Conservation (phyloP, 2,797 vertebrate species). For the Taenioides sp. region DNA sequence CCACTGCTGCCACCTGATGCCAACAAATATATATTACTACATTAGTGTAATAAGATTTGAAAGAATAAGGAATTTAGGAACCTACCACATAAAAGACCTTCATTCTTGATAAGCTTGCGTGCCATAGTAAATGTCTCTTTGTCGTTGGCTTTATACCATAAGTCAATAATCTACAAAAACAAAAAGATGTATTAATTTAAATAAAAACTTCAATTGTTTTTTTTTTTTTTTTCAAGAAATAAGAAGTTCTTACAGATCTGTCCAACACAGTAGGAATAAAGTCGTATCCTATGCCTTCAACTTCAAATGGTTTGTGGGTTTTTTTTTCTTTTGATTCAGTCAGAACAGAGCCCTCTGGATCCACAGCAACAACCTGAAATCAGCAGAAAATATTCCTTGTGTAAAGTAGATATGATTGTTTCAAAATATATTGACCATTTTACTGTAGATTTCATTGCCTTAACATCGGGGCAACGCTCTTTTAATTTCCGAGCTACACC, state of each 20-base stretch:
- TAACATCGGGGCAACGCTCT: constrained; percentile 86
- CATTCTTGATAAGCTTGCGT: constrained; percentile 86
- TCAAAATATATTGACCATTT: background rate
- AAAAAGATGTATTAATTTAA: too few species aligned
- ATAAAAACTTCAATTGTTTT: background rate
- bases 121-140: constrained; percentile 82
- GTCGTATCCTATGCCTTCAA: constrained; percentile 84
- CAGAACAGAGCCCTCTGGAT: constrained; percentile 88
- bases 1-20: constrained; percentile 88
- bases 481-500: constrained; percentile 90
- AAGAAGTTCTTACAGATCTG: constrained; percentile 37
- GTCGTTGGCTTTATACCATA: constrained; percentile 86
- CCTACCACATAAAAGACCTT: constrained; percentile 90
- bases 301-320: constrained; percentile 63
- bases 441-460: constrained; percentile 54
- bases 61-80: background rate
- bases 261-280: constrained; percentile 86
- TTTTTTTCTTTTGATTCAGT: constrained; percentile 79
- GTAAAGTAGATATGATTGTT: background rate
- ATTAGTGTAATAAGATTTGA: background rate
- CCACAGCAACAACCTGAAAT: constrained; percentile 85
- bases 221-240: background rate
- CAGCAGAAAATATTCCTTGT: background rate
- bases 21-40: background rate
- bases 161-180: constrained; percentile 80